Evolutionary conservation across 1,140 invertebrate species (phyloP).

Genomic region (Papilio dardanus): DNA sequence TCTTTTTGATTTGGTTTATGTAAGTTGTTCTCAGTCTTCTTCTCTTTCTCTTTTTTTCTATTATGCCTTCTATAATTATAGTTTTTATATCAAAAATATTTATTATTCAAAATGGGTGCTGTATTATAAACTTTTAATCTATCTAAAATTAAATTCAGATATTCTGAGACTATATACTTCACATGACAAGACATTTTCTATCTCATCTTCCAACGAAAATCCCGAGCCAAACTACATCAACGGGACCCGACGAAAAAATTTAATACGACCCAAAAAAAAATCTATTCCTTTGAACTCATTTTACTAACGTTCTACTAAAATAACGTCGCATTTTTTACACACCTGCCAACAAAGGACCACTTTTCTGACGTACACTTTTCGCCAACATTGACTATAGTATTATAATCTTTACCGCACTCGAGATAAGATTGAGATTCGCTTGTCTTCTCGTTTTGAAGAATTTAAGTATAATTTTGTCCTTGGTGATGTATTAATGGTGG

Average conservation of each 20-base stretch:
- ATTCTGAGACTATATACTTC: neutral
- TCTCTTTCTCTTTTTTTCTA: too few relatives aligned
- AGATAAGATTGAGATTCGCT: conserved; percentile 40
- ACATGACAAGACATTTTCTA: neutral
- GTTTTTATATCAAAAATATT: neutral
- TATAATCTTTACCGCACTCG: neutral
- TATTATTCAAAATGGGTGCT: neutral
- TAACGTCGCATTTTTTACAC: conserved; percentile 59
- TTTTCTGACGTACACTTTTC: conserved; percentile 48
- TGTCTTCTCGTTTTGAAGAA: neutral
- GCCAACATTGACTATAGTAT: conserved; percentile 28
- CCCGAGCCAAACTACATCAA: conserved; percentile 40
- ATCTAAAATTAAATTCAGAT: neutral
- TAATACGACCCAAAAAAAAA: conserved; percentile 39
- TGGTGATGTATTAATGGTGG: conserved; percentile 61
- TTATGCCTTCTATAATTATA: too few relatives aligned
- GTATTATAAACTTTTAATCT: neutral
- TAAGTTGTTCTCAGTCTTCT: too few relatives aligned
- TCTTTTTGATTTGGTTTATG: too few relatives aligned
- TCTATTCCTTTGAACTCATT: conserved; percentile 51
- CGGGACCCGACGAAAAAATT: conserved; percentile 38
- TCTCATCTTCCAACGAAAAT: neutral
- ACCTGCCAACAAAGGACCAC: conserved; percentile 60
- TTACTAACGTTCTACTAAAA: conserved; percentile 47
- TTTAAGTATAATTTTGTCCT: conserved; percentile 44